Percentiles rank a stretch among this genome's conserved stretches.
Conservation (phyloP, 2,888 invertebrate genomes). For the Blera fallax region DNA sequence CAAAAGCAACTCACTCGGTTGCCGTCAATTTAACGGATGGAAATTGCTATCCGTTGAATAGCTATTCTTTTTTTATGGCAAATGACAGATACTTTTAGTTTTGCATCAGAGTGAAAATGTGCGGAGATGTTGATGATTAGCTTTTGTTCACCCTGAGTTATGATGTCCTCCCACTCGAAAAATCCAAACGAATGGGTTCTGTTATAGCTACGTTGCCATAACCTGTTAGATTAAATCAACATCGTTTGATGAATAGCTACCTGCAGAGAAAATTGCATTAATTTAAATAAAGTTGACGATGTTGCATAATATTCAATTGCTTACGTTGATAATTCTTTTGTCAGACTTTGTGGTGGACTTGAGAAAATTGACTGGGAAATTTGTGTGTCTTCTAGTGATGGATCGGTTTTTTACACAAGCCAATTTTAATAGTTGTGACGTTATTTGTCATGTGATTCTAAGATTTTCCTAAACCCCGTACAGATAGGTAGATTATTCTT, state of each 20-base stretch:
- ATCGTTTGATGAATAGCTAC: background rate
- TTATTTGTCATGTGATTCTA: background rate
- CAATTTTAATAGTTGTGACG: background rate
- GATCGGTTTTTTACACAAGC: background rate
- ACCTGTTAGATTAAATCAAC: background rate
- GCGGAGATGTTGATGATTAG: background rate
- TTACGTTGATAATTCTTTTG: background rate
- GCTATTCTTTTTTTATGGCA: background rate
- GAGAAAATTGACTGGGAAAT: background rate
- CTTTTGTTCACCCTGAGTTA: background rate
- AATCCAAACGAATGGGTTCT: background rate
- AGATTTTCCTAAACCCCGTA: background rate
- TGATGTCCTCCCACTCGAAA: background rate
- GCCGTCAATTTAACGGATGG: conserved; percentile 11
- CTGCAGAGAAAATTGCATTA: conserved; percentile 11
- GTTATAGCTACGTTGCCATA: background rate
- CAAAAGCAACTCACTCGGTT: conserved; percentile 21
- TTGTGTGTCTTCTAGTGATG: background rate
- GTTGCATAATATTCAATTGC: background rate
- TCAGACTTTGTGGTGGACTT: background rate
- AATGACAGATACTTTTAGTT: background rate
- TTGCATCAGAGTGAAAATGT: background rate
- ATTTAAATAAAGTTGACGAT: background rate
- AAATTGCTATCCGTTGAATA: conserved; percentile 17
- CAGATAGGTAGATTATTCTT: background rate